A percentile compares a stretch with the other conserved stretches of the same genome.
phyloP scores from a whole-genome alignment of 2,113 vertebrate species.

The Verasper variegatus region DNA sequence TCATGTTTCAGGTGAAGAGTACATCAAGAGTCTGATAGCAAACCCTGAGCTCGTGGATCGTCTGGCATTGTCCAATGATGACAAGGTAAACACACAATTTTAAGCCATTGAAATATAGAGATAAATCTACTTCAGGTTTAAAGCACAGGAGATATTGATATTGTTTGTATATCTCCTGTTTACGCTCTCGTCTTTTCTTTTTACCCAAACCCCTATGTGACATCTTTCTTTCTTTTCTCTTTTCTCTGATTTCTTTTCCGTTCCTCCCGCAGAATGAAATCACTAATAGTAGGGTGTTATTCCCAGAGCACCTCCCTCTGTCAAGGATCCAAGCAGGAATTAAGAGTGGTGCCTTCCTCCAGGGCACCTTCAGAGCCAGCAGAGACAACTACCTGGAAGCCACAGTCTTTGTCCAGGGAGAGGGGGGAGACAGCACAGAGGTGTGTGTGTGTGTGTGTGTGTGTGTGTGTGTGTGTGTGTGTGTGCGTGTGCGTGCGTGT shows the following conservation, averaged over 20 bases:
- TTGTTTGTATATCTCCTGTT: background rate
- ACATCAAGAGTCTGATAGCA: conserved; percentile 91
- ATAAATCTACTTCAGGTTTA: background rate
- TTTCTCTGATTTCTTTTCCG: no score
- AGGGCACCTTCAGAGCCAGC: conserved; percentile 94
- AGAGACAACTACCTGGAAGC: conserved; percentile 98
- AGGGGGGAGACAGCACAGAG: conserved; percentile 89
- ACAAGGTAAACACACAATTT: conserved; percentile 82
- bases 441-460: conserved; percentile 63
- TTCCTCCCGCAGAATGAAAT: conserved; percentile 87
- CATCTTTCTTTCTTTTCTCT: background rate
- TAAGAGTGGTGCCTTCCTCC: conserved; percentile 90
- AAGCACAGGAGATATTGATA: background rate
- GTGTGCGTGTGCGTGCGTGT: no score
- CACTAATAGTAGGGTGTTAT: conserved; percentile 89
- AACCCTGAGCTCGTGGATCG: conserved; percentile 96
- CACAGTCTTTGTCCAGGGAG: conserved; percentile 93
- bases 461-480: conserved; percentile 78
- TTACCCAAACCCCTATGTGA: background rate
- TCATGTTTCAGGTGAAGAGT: conserved; percentile 90
- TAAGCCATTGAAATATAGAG: background rate
- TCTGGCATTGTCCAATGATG: conserved; percentile 90
- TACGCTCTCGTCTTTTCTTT: background rate
- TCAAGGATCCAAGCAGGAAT: conserved; percentile 94
- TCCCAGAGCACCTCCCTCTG: conserved; percentile 93